Evolutionary conservation across 2,113 vertebrate genomes (phyloP), one percentile per base, ranked within the genome.

Genomic region (Eretmodus cyanostictus): DNA sequence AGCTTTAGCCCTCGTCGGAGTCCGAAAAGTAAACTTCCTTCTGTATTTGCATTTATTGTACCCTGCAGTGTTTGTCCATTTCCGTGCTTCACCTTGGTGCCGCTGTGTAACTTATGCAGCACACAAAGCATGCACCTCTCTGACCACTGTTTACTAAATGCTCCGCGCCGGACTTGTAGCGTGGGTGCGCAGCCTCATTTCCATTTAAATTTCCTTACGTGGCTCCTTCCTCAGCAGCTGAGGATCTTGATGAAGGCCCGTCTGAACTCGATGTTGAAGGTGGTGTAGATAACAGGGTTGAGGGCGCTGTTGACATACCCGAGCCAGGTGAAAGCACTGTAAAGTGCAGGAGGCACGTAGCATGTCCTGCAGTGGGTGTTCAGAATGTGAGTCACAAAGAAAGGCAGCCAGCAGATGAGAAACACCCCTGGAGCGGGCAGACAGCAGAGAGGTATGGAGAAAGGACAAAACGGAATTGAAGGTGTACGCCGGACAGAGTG

Each of bases 401-500:
- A 99, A 19, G 98, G 98, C 91, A 99, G 95, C 98, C 98, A 99
- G 96, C 98, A 99, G 95, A 98, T 96, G 94, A 99, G 97, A 95
- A 99, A 99, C 59, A 98, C 95, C 31, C 98, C 98, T 98, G 93
- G 29, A 86, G 89, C 55, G 87, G 11, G 63, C 66, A 88, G 78
- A 76, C 87, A 80, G 78, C 27, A 38, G 54, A 82, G 59, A 85
- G 19, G 76, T 38, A 27, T n/a, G 68, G 53, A 76, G 73, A 59
- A 55, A 91, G 85, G 84, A 84, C n/a, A 49, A 34, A 5, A 29
- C 6, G 27, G n/a, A 61, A 61, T 49, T 13, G 47, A 51, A 31
- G 78, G 17, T 59, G n/a, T 17, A 34, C 42, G 29, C 61, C 24
- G 82, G n/a, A 85, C 40, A 89, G n/a, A 34, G 63, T 27, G 16